Evolutionary conservation across 2,888 invertebrate species (phyloP).

Genomic region (Drepana falcataria): DNA sequence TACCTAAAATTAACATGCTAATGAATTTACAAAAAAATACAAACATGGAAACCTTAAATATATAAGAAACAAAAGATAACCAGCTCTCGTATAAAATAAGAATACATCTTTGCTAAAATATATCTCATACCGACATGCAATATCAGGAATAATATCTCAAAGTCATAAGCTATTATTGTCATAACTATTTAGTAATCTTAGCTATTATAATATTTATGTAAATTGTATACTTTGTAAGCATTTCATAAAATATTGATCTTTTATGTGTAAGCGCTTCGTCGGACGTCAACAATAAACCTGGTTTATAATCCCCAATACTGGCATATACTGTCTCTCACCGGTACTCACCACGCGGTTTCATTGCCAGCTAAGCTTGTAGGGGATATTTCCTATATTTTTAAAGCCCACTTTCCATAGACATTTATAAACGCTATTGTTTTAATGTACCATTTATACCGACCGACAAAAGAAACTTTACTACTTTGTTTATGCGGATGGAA

Average conservation of each 20-base stretch:
- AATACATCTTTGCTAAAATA: too few species aligned
- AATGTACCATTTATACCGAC: background rate
- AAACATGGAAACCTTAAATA: too few species aligned
- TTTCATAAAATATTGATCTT: conserved; percentile 33
- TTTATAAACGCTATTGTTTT: conserved; percentile 3
- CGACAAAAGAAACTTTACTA: background rate
- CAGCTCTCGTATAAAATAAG: too few species aligned
- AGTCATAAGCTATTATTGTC: background rate
- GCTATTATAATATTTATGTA: background rate
- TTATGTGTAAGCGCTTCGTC: conserved; percentile 49
- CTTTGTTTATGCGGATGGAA: conserved; percentile 3
- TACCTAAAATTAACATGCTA: too few species aligned
- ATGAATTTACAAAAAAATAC: too few species aligned
- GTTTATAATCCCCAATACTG: conserved; percentile 53
- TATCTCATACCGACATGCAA: too few species aligned
- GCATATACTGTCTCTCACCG: conserved; percentile 42
- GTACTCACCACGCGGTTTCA: conserved; percentile 21
- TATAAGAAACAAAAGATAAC: too few species aligned
- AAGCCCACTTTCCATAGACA: conserved; percentile 20
- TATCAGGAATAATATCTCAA: too few species aligned
- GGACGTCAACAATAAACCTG: conserved; percentile 49
- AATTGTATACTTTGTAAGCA: background rate
- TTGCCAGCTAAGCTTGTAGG: conserved; percentile 19
- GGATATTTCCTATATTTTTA: conserved; percentile 19
- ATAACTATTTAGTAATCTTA: too few species aligned